A percentile compares a stretch with the other conserved stretches of the same genome.
These are phyloP conservation scores for Drosophila recens DNA, from an alignment of 2,888 invertebrate genomes.

Conservation along the genomic window DNA sequence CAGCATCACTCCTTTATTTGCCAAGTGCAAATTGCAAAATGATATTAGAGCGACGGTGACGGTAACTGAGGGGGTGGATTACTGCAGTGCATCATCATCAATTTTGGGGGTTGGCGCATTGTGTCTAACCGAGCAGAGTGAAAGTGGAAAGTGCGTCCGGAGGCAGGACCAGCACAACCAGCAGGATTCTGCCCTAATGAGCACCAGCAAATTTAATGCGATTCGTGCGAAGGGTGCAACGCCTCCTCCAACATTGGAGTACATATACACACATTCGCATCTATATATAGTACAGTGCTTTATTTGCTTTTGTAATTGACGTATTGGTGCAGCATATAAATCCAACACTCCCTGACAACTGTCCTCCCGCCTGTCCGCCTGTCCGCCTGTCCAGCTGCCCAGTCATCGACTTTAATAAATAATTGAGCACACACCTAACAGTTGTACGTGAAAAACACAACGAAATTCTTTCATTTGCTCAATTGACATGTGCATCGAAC, in stretches of 20 bases:
- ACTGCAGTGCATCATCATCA: conserved; percentile 54
- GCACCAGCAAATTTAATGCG: conserved; percentile 78
- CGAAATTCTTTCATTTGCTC: conserved; percentile 19
- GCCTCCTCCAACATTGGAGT: conserved; percentile 38
- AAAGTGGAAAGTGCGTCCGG: conserved; percentile 55
- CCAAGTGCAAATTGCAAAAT: conserved; percentile 83
- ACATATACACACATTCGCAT: conserved; percentile 8
- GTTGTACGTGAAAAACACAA: conserved; percentile 42
- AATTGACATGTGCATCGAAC: conserved; percentile 31
- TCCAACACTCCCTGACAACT: conserved; percentile 39
- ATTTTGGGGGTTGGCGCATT: conserved; percentile 59
- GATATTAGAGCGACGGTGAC: conserved; percentile 64
- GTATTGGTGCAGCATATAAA: conserved; percentile 54
- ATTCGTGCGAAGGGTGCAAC: conserved; percentile 75
- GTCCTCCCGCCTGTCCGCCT: not conserved
- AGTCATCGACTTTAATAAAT: conserved; percentile 73
- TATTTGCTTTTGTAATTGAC: conserved; percentile 77
- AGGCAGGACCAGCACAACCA: conserved; percentile 48
- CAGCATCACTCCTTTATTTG: conserved; percentile 81
- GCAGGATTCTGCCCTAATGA: conserved; percentile 71
- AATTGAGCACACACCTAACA: conserved; percentile 61
- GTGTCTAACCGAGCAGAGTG: conserved; percentile 60
- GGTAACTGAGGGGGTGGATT: conserved; percentile 54
- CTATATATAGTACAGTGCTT: conserved; percentile 18
- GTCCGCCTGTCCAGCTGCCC: conserved; percentile 30